Evolutionary conservation across 2,888 invertebrate species (phyloP), one percentile per base, ranked within the genome.

Genomic region (Drosophila yooni): DNA sequence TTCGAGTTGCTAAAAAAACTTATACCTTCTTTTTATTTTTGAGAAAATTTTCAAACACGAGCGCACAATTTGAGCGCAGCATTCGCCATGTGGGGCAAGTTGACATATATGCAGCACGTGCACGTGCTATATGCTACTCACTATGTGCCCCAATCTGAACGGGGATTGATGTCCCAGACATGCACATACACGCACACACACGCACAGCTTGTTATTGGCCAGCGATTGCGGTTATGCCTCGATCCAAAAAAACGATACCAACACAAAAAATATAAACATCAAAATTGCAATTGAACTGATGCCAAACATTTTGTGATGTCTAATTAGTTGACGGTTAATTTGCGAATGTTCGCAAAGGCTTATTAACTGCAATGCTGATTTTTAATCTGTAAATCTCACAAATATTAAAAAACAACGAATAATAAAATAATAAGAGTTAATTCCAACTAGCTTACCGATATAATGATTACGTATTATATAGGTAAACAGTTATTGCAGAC

Each of bases 31-130:
- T 54, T 34, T 53, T 64, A 8, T 36, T 36, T 48, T 27, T 29
- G 5, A 61, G 58, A 67, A 75, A 74, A 87, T 80, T 82, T 83
- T 76, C 78, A 74, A 76, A 80, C 79, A 76, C 81, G 84, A 79
- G 82, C 74, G 79, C 53, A 75, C 82, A 74, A 81, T 83, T 86
- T 43, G 25, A 69, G 79, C 62, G 73, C 78, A 58, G 63, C 63
- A 61, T 73, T 78, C 70, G 70, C 60, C 73, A 78, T 78, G 57
- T 82, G 82, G 76, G 75, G 71, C 88, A 70, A 78, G 76, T 83
- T 88, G 86, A 85, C 85, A 89, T 86, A 88, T 85, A 85, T 86
- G 78, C 62, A 68, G 82, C 82, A 90, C 90, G 90, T 86, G 89
- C 64, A 43, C 54, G 33, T 54, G 56, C 67, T 70, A 27, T 59